Evolutionary conservation across 2,113 vertebrate genomes (phyloP), one percentile per base, ranked within the genome.

Genomic region (Corythornis cristatus): DNA sequence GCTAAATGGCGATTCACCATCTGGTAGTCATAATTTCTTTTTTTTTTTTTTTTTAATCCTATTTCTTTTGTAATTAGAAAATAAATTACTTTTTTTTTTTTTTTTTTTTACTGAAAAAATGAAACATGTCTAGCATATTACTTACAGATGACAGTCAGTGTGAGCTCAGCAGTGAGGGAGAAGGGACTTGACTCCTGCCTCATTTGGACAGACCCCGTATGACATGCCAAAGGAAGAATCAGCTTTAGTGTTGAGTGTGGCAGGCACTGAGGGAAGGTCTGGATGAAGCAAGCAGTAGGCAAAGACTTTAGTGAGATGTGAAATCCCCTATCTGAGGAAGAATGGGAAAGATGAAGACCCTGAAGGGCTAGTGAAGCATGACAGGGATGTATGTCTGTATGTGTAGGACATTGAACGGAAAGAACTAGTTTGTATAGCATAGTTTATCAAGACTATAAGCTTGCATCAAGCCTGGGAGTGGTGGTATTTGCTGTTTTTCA

Each of bases 21-120:
- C 96, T 92, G 93, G 93, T 88, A 92, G 92, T 96, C 93, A 97
- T 96, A 93, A 96, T 96, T 97, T 97, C 95, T 97, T 97, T 96
- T 68, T 42, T 86, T 66, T 65, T 65, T 37, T 45, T 48, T 88
- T 82, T 94, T 95, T 86, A 46, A 95, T 95, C 72, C 92, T 91
- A 87, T 95, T 89, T 97, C 94, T 94, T 97, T 96, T 95, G 96
- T 97, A 97, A 98, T 98, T 98, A 98, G 96, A 97, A 98, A 98
- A 97, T 97, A 98, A 98, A 98, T 98, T 97, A 93, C 96, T 93
- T 93, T 97, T 96, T 95, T 93, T 91, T 25, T 96, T 95, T 93
- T 91, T 25, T 75, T 88, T 91, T 31, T 66, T 45, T 23, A 82
- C 88, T 62, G 82, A 88, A 83, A 79, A 82, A 86, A 93, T 95